Evolutionary conservation across 2,888 invertebrate genomes (phyloP).

Genomic region (Sinodicranocentrus sp.): DNA sequence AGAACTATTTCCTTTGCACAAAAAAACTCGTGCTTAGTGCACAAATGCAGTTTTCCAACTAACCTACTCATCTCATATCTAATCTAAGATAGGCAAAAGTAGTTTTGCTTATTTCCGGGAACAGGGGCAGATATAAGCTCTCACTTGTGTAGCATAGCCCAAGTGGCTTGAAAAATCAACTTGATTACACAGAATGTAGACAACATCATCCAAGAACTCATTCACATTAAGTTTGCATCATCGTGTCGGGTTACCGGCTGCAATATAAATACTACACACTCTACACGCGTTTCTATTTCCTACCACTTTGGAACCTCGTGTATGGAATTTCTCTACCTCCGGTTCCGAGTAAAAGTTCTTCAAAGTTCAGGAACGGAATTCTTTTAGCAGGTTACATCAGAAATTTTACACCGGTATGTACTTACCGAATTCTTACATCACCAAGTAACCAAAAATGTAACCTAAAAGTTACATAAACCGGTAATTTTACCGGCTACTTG

Average conservation of each 20-base stretch:
- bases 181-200: neutral
- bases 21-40: constrained; percentile 5
- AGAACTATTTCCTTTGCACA: neutral
- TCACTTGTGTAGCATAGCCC: neutral
- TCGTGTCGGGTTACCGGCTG: neutral
- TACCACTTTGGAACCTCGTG: no score
- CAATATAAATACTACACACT: neutral
- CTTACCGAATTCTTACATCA: no score
- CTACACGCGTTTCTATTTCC: neutral
- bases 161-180: neutral
- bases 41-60: constrained; percentile 45
- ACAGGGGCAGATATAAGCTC: neutral
- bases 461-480: no score
- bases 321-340: no score
- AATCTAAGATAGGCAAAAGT: neutral
- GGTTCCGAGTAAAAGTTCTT: no score
- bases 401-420: no score
- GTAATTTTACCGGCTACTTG: no score
- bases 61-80: constrained; percentile 45
- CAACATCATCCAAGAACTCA: neutral
- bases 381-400: no score
- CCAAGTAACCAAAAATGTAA: no score
- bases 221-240: neutral
- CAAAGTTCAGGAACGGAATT: no score
- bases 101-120: constrained; percentile 35